Conservation (phyloP, 2,113 vertebrate genomes). For the Pluvianellus socialis region DNA sequence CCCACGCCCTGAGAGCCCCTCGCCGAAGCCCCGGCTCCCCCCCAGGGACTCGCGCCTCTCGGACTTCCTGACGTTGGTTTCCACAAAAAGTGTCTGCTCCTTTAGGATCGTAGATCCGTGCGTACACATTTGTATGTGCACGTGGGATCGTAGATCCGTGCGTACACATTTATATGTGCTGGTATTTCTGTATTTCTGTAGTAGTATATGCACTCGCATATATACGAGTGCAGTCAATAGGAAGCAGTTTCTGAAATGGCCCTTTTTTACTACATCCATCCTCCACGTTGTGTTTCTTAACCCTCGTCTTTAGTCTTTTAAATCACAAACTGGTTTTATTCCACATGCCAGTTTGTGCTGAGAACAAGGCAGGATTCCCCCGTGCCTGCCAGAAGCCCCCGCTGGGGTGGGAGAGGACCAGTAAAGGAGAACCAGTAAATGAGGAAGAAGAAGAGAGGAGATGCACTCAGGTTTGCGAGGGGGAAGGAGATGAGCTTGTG, state of each 20-base stretch:
- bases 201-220: rapidly evolving
- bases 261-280: not conserved
- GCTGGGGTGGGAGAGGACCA: no score
- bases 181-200: rapidly evolving
- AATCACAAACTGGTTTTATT: not conserved
- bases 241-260: not conserved
- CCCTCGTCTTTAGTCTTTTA: not conserved
- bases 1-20: not conserved
- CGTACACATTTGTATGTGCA: not conserved
- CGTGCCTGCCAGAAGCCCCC: no score
- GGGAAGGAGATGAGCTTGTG: not conserved
- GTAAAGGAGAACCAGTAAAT: no score
- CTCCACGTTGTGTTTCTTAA: rapidly evolving
- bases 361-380: not conserved
- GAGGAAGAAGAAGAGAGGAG: not conserved
- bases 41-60: rapidly evolving
- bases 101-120: not conserved
- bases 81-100: not conserved
- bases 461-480: not conserved
- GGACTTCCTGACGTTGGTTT: not conserved
- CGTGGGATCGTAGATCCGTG: no score
- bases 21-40: not conserved
- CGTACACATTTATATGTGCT: no score
- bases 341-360: rapidly evolving
- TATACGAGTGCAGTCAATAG: rapidly evolving